Conservation (phyloP, 2,797 vertebrate genomes). For the Pipistrellus nathusii region DNA sequence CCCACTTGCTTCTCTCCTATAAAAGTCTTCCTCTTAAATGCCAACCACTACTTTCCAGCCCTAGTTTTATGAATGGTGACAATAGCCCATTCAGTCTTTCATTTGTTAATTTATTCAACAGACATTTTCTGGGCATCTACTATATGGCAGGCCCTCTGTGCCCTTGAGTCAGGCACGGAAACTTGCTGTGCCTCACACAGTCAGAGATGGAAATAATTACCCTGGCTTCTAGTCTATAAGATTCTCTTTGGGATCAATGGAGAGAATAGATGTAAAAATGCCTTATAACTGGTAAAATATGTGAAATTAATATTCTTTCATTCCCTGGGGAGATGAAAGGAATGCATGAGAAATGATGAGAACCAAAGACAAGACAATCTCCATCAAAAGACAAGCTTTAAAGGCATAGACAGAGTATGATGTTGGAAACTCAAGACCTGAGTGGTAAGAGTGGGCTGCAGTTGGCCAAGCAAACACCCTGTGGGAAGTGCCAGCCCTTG, state of each 20-base stretch:
- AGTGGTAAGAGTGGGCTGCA: fast-evolving
- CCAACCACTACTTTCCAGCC: not conserved
- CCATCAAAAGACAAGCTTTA: not conserved
- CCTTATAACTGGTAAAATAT: slow-evolving; percentile 2
- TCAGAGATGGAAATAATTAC: not conserved
- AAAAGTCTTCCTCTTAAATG: not conserved
- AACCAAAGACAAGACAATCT: not conserved
- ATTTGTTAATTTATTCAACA: not conserved
- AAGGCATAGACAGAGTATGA: not conserved
- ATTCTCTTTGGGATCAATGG: not conserved
- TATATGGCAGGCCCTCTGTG: fast-evolving
- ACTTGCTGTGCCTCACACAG: not conserved
- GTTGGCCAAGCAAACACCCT: fast-evolving
- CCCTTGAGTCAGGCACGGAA: not conserved
- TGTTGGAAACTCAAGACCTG: fast-evolving
- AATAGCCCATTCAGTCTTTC: not conserved
- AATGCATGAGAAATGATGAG: not conserved
- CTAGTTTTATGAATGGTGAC: slow-evolving; percentile 1
- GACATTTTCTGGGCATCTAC: not conserved
- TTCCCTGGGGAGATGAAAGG: slow-evolving; percentile 37
- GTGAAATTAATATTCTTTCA: slow-evolving; percentile 58
- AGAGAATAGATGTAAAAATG: slow-evolving; percentile 20
- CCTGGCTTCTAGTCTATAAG: not conserved
- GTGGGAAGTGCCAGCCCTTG: too few relatives aligned
- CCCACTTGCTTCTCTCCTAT: not conserved